A percentile compares a stretch with the other conserved stretches of the same genome.
These are phyloP conservation scores for Pollenia amentaria DNA, from an alignment of 2,888 invertebrate genomes.

Conservation along the genomic window DNA sequence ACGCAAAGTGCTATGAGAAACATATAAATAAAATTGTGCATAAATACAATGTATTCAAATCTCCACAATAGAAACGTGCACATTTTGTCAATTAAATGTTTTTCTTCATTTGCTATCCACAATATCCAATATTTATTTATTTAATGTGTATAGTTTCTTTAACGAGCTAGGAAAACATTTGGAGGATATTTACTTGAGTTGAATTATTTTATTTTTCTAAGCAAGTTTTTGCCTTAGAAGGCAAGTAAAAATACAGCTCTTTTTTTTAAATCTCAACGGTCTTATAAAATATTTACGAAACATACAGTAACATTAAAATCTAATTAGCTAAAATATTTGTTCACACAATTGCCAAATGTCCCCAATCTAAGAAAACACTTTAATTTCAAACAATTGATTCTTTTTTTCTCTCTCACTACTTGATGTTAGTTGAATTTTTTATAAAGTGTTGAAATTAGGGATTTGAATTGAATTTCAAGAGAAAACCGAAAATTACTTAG, in stretches of 20 bases:
- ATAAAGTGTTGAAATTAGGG: constrained; percentile 52
- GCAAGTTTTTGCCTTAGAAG: background rate
- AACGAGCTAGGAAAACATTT: constrained; percentile 21
- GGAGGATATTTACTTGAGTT: constrained; percentile 46
- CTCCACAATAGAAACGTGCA: constrained; percentile 58
- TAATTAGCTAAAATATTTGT: constrained; percentile 62
- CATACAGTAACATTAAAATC: constrained; percentile 66
- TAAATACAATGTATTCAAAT: constrained; percentile 20
- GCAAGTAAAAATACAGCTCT: background rate
- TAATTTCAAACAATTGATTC: background rate
- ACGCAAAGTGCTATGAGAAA: background rate
- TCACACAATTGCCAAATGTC: constrained; percentile 35
- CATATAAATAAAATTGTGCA: background rate
- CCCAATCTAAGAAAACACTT: constrained; percentile 16
- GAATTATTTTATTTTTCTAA: constrained; percentile 61
- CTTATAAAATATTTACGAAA: constrained; percentile 59
- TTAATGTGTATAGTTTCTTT: constrained; percentile 9
- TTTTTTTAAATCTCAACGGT: constrained; percentile 35
- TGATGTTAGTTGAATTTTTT: constrained; percentile 36
- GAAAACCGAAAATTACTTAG: constrained; percentile 44
- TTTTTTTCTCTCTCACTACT: background rate
- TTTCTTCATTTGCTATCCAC: constrained; percentile 28
- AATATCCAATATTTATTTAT: constrained; percentile 41
- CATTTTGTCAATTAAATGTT: constrained; percentile 60
- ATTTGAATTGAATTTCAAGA: constrained; percentile 8